These are phyloP conservation scores for Cryptosula pallasiana DNA, from an alignment of 2,888 invertebrate genomes.

Conservation along the genomic window DNA sequence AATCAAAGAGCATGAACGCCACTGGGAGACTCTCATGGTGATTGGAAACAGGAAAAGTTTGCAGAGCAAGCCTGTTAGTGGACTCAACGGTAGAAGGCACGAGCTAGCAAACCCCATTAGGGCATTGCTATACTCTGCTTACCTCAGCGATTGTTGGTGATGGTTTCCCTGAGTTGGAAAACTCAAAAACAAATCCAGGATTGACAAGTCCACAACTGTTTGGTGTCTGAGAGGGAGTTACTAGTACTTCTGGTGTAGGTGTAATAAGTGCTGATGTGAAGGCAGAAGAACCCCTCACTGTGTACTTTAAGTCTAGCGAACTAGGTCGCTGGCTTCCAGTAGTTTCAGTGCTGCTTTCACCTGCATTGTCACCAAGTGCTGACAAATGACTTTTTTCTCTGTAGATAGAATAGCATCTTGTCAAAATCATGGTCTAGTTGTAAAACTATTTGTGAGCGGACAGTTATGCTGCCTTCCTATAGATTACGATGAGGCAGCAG, in stretches of 20 bases:
- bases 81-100: too few species aligned
- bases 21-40: too few species aligned
- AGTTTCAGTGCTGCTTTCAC: background rate
- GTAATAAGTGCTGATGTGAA: background rate
- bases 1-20: too few species aligned
- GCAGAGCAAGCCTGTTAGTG: too few species aligned
- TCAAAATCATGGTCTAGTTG: background rate
- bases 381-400: background rate
- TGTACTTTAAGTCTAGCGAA: background rate
- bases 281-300: background rate
- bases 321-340: background rate
- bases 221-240: background rate
- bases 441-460: too few species aligned
- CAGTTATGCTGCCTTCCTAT: too few species aligned
- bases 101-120: too few species aligned
- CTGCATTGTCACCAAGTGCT: background rate
- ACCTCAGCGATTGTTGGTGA: background rate
- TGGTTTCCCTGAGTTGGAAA: background rate
- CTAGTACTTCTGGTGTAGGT: background rate
- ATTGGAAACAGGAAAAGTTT: too few species aligned
- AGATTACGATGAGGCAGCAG: too few species aligned
- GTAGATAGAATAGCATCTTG: background rate
- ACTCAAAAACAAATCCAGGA: constrained; percentile 17
- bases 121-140: too few species aligned
- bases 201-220: constrained; percentile 9